Base-by-base conservation (phyloP, 1,140 invertebrate species). In the Pseudomyrmex sp. region DNA sequence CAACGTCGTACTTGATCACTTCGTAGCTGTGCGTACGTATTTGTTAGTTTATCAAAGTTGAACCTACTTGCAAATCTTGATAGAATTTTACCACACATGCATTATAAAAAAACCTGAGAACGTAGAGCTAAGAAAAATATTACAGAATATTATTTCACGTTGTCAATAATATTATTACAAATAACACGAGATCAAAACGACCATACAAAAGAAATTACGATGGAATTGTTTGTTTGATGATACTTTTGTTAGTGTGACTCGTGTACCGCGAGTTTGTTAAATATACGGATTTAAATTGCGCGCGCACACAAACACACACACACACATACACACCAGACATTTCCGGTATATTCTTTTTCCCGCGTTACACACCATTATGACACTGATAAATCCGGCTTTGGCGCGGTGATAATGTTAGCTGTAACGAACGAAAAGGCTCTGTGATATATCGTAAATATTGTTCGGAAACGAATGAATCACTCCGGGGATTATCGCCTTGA, bases 401-500 rank as follows among this genome's bases (percentile, higher is more conserved):
- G 59, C 54, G 54, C 15, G 35, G 35, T 15, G n/a, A 80, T 80
- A 80, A 80, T 72, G 20, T 46, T 59, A 72, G 76, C 76, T 18
- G 46, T 48, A 46, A 35, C 46, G 44, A 59, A 72, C 69, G 44
- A 50, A 80, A 59, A 35, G 35, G 76, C 35, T 35, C 35, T 35
- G 12, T 52, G 74, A 77, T 77, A 35, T 72, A 80, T 72, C 79
- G 68, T 85, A 88, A 79, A 85, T 79, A 88, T 85, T 85, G 86
- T 58, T 79, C 48, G 75, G 70, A 63, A 52, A 50, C 82, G 70
- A 89, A 91, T 91, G 87, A 92, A 91, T 92, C 88, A 91, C 76
- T 20, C 77, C 35, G 35, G 62, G 85, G 90, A 91, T 92, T 91
- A 91, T 90, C 90, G 87, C 68, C 86, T 88, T 91, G 86, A 89